Percentiles rank a stretch among this genome's conserved stretches.
These are phyloP conservation scores for Sturnira hondurensis DNA, from an alignment of 2,113 vertebrate species.

Conservation along the genomic window DNA sequence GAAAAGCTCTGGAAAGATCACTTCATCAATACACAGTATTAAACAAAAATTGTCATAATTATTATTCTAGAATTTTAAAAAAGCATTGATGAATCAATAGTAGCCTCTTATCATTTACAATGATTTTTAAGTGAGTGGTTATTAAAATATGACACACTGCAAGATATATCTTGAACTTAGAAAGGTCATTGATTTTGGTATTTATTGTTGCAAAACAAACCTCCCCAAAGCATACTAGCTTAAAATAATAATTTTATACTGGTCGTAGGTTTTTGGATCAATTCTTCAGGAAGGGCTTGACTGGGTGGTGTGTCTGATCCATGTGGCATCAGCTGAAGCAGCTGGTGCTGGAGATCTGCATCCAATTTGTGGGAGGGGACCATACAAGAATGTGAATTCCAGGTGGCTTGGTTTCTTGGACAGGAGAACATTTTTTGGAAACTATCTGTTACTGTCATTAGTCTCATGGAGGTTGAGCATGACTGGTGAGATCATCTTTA, in stretches of 20 bases:
- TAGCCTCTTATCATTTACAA: not conserved
- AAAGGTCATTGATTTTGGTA: not conserved
- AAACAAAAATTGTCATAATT: not conserved
- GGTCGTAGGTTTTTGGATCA: not conserved
- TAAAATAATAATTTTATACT: not conserved
- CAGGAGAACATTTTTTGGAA: not conserved
- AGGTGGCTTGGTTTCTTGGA: not conserved
- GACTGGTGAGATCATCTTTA: not conserved
- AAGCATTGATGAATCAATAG: not conserved
- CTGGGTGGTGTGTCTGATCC: not conserved
- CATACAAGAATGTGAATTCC: not conserved
- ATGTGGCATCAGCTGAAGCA: not conserved
- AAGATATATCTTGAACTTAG: not conserved
- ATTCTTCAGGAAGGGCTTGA: not conserved
- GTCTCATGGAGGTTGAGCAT: not conserved
- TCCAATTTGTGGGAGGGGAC: not conserved
- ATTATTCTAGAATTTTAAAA: not conserved
- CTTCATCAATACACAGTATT: not conserved
- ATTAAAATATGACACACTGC: not conserved
- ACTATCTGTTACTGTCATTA: not conserved
- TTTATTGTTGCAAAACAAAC: not conserved
- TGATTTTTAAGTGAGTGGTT: not conserved
- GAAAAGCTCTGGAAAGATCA: not conserved
- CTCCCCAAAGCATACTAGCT: not conserved
- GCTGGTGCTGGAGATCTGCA: too few species aligned